phyloP scores from a whole-genome alignment of 2,888 invertebrate genomes.

The Agrotis puta region DNA sequence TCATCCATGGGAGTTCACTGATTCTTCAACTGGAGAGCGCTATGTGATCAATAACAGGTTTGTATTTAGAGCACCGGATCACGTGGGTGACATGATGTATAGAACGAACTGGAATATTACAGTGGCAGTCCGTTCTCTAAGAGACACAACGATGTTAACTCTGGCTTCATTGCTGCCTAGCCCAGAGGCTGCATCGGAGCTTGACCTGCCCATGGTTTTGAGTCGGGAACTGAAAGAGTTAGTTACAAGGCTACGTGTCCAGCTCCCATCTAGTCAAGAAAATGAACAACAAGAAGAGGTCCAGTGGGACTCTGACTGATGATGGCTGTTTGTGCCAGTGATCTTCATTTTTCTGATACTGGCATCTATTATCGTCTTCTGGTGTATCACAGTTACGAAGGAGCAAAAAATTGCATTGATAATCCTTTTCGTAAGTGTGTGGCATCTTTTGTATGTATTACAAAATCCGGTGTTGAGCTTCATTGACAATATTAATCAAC shows the following conservation, averaged over 20 bases:
- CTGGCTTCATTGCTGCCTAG: conserved; percentile 80
- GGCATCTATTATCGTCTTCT: conserved; percentile 44
- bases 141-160: conserved; percentile 83
- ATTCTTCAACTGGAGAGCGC: conserved; percentile 93
- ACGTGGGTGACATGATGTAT: conserved; percentile 77
- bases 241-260: conserved; percentile 52
- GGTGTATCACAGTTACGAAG: conserved; percentile 41
- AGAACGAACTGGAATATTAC: conserved; percentile 89
- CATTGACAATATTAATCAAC: conserved; percentile 16
- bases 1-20: conserved; percentile 96
- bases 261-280: not conserved
- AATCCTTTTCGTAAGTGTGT: conserved; percentile 31
- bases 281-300: conserved; percentile 1
- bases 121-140: conserved; percentile 87
- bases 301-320: conserved; percentile 39
- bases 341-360: conserved; percentile 34
- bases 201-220: conserved; percentile 85
- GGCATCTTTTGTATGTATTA: conserved; percentile 24
- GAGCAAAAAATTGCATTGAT: conserved; percentile 38
- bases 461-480: conserved; percentile 14
- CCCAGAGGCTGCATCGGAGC: conserved; percentile 73
- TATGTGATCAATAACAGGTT: conserved; percentile 89
- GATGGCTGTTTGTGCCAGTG: conserved; percentile 45
- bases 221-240: conserved; percentile 78
- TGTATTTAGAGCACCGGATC: conserved; percentile 84